A percentile compares a stretch with the other conserved stretches of the same genome.
Conservation (phyloP, 2,888 invertebrate species). For the Seladonia tumulorum region DNA sequence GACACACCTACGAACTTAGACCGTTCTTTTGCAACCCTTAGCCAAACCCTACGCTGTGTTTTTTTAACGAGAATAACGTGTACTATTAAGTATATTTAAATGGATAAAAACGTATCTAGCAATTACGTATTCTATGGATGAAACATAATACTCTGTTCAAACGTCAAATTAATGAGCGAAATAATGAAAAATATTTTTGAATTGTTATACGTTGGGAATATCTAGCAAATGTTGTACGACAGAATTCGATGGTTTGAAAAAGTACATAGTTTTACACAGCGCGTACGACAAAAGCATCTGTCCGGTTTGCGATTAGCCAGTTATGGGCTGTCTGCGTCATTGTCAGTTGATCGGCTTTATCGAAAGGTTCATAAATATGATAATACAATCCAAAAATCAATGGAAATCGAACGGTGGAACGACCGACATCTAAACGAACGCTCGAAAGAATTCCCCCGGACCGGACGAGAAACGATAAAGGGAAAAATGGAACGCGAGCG, state of each 20-base stretch:
- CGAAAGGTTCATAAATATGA: not conserved
- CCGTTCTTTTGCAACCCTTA: not conserved
- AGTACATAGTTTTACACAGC: not conserved
- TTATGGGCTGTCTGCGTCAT: not conserved
- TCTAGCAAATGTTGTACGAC: not conserved
- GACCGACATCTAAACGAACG: slow-evolving; percentile 19
- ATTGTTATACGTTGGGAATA: not conserved
- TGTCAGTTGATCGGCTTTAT: not conserved
- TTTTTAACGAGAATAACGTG: not conserved
- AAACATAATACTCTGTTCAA: not conserved
- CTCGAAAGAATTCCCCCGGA: not conserved
- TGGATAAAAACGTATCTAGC: not conserved
- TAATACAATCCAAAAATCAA: not conserved
- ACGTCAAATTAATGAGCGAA: not conserved
- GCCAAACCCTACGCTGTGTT: not conserved
- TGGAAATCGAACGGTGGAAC: slow-evolving; percentile 10
- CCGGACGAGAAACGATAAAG: slow-evolving; percentile 15
- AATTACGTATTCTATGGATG: not conserved
- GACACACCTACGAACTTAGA: not conserved
- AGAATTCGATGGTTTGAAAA: not conserved
- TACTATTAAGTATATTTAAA: not conserved
- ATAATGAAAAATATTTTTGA: not conserved
- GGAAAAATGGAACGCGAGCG: not conserved
- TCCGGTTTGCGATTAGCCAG: not conserved
- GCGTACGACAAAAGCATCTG: not conserved